Conservation (phyloP, 2,888 invertebrate genomes). For the Gymnoscelis rufifasciata region DNA sequence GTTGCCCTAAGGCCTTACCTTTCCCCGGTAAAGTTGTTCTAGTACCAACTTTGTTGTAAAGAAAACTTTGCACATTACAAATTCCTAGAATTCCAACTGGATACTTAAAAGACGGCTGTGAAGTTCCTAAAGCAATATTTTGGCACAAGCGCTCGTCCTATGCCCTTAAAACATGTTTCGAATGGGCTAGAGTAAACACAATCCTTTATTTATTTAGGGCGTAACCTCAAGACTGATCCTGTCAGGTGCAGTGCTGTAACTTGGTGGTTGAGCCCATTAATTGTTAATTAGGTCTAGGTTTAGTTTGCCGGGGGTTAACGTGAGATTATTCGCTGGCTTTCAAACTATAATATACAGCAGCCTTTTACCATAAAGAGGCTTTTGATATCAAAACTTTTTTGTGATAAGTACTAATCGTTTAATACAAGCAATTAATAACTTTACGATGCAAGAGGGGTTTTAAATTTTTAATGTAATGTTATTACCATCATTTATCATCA, state of each 20-base stretch:
- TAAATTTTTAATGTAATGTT: no score
- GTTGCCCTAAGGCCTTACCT: no score
- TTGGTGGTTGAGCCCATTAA: constrained; percentile 12
- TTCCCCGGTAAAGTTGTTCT: no score
- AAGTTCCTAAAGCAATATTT: not conserved
- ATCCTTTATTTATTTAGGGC: constrained; percentile 16
- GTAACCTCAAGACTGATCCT: constrained; percentile 11
- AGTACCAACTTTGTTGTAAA: no score
- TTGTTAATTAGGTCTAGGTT: constrained; percentile 17
- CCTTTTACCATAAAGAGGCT: no score
- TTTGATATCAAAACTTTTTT: no score
- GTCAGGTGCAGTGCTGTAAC: constrained; percentile 16
- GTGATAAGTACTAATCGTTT: no score
- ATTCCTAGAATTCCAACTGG: not conserved
- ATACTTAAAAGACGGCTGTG: not conserved
- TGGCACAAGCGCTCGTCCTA: constrained; percentile 2
- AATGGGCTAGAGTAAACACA: constrained; percentile 4
- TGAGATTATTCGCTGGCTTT: no score
- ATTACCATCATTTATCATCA: no score
- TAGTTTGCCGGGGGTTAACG: not conserved
- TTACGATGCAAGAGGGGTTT: no score
- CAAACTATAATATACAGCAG: no score
- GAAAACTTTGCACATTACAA: not conserved
- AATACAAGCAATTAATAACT: no score
- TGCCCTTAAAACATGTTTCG: constrained; percentile 9